Conservation (phyloP, 2,113 vertebrate genomes). For the Cynopterus brachyotis region DNA sequence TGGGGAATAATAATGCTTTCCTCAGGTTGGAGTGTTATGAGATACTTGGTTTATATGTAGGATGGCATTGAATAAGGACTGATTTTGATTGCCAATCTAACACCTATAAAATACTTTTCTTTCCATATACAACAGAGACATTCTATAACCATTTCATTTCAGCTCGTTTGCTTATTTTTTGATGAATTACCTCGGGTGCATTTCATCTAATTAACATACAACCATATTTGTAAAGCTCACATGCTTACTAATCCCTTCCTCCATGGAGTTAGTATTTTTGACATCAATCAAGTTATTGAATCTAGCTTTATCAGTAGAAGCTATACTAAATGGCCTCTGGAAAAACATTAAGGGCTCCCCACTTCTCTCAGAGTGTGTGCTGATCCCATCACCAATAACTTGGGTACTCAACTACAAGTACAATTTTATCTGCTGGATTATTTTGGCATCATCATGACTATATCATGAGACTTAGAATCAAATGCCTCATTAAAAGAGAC, state of each 20-base stretch:
- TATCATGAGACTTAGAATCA: neutral
- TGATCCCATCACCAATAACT: neutral
- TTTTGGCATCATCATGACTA: neutral
- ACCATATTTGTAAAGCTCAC: neutral
- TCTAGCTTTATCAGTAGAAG: neutral
- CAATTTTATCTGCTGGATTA: neutral
- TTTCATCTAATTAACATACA: neutral
- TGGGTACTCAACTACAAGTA: neutral
- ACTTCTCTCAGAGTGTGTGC: neutral
- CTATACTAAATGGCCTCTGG: neutral
- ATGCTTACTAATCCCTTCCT: neutral
- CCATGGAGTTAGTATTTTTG: neutral
- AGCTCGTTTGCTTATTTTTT: neutral
- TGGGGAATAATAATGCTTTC: neutral
- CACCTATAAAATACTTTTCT: neutral
- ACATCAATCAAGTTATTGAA: neutral
- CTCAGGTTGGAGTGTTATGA: neutral
- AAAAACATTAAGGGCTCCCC: neutral
- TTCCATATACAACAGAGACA: neutral
- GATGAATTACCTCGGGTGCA: neutral
- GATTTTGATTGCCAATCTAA: neutral
- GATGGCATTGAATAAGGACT: neutral
- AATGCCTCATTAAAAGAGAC: neutral
- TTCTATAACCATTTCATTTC: neutral
- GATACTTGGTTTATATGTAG: neutral